Evolutionary conservation across 2,888 invertebrate genomes (phyloP).

Genomic region (Chloromyia formosa): DNA sequence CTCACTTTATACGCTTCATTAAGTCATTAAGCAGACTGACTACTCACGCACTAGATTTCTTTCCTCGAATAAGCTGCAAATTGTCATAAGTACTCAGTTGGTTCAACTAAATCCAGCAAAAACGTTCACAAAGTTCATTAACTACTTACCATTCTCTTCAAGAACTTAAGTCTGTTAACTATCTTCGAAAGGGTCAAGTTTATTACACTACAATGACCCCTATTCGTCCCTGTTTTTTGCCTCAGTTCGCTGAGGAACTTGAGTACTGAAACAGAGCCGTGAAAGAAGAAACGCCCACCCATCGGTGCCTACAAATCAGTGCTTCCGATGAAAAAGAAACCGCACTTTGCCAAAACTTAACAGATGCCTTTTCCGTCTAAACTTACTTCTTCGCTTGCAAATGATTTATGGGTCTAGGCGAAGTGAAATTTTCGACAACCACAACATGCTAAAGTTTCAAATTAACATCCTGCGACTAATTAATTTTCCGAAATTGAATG

Average conservation of each 20-base stretch:
- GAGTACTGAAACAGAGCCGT: background rate
- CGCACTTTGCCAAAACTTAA: background rate
- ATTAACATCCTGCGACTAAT: constrained; percentile 44
- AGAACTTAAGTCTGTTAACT: background rate
- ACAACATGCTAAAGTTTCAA: constrained; percentile 40
- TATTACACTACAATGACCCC: background rate
- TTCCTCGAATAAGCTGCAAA: too few relatives aligned
- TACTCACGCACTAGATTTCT: too few relatives aligned
- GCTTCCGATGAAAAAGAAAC: background rate
- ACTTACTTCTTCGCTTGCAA: background rate
- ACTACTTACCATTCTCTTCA: background rate
- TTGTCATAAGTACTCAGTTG: too few relatives aligned
- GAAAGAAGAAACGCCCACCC: background rate
- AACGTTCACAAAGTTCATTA: background rate
- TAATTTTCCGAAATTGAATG: constrained; percentile 41
- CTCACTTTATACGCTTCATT: too few relatives aligned
- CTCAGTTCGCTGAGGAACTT: background rate
- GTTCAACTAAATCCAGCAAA: too few relatives aligned
- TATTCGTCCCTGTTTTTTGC: background rate
- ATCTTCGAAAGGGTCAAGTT: background rate
- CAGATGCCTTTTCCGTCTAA: background rate
- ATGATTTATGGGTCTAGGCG: constrained; percentile 15
- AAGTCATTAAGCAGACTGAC: too few relatives aligned
- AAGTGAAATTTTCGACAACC: constrained; percentile 31
- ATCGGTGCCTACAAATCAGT: background rate